A percentile compares a stretch with the other conserved stretches of the same genome.
Conservation (phyloP, 2,113 vertebrate genomes). For the Tragelaphus imberbis region DNA sequence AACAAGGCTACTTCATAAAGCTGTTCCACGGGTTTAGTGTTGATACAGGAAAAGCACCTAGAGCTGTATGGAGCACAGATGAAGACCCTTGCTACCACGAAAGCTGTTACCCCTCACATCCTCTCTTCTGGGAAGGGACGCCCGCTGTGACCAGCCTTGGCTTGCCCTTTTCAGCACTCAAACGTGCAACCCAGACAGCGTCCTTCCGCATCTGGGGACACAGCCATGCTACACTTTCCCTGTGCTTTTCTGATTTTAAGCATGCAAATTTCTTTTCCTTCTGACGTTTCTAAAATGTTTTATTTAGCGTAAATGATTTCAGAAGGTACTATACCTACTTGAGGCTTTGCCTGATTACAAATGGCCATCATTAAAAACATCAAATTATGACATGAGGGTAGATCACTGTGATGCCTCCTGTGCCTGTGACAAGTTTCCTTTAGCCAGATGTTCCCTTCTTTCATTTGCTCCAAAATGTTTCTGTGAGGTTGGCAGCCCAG, state of each 20-base stretch:
- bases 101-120: not conserved
- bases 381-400: not conserved
- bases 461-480: not conserved
- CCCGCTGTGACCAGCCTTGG: not conserved
- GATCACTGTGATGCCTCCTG: not conserved
- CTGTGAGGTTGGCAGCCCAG: not conserved
- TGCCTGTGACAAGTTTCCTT: not conserved
- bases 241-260: not conserved
- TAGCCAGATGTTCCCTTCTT: not conserved
- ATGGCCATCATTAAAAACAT: not conserved
- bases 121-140: fast-evolving
- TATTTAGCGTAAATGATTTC: not conserved
- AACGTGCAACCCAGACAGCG: not conserved
- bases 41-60: not conserved
- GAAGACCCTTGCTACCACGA: not conserved
- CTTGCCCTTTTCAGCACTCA: not conserved
- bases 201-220: not conserved
- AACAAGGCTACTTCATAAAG: not conserved
- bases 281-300: not conserved
- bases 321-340: not conserved
- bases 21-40: not conserved
- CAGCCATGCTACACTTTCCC: not conserved
- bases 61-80: not conserved
- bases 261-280: not conserved
- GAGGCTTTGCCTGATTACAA: not conserved